Evolutionary conservation across 2,888 invertebrate genomes (phyloP).

Genomic region (Tubulanus polymorphus): DNA sequence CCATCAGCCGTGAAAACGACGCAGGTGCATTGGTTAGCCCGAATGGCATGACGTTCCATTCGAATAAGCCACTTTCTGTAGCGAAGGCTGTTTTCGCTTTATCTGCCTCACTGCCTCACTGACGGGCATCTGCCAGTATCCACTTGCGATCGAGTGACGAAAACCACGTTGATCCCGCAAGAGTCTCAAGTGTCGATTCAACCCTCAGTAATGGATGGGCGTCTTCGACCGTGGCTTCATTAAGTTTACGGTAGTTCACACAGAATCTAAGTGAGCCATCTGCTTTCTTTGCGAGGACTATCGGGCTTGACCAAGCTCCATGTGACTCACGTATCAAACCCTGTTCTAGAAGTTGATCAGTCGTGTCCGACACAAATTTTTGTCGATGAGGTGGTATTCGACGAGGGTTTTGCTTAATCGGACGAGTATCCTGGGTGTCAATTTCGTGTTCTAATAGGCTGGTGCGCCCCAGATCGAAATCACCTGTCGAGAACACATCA

Average conservation of each 20-base stretch:
- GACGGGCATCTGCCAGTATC: constrained; percentile 17
- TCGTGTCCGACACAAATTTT: neutral
- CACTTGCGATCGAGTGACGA: constrained; percentile 8
- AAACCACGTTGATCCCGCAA: constrained; percentile 8
- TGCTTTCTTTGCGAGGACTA: neutral
- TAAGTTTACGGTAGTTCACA: constrained; percentile 2
- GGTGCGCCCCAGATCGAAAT: neutral
- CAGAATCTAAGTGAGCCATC: neutral
- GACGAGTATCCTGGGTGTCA: neutral
- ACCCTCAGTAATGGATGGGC: neutral
- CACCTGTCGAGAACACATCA: neutral
- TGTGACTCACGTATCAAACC: neutral
- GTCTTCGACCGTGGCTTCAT: neutral
- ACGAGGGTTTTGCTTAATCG: neutral
- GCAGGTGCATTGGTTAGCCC: constrained; percentile 1
- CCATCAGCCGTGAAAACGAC: neutral
- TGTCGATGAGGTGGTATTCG: neutral
- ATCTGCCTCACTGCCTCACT: neutral
- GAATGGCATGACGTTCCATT: constrained; percentile 1
- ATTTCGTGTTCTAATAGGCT: neutral
- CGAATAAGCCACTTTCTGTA: neutral
- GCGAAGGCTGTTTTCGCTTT: constrained; percentile 4
- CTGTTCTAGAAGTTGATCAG: neutral
- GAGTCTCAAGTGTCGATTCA: neutral
- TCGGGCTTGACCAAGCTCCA: neutral